Conservation (phyloP, 2,888 invertebrate genomes). For the Danaus chrysippus region DNA sequence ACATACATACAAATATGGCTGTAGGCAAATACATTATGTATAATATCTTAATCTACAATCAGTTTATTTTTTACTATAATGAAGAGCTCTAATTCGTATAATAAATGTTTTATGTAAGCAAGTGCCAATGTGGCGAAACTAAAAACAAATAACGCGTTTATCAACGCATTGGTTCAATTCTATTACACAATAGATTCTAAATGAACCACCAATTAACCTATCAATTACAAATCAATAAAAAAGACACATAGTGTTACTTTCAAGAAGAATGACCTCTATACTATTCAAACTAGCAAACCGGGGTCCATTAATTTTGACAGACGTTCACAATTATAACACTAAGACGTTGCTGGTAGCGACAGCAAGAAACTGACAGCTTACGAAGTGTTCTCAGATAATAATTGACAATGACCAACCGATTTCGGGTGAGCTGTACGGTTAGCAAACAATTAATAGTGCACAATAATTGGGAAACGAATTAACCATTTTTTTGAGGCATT, state of each 20-base stretch:
- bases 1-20: too few species aligned
- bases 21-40: too few species aligned
- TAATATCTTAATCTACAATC: too few species aligned
- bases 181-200: slow-evolving; percentile 5
- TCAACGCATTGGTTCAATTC: slow-evolving; percentile 4
- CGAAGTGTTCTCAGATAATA: slow-evolving; percentile 32
- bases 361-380: slow-evolving; percentile 33
- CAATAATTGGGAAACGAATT: slow-evolving; percentile 10
- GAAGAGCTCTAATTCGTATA: too few species aligned
- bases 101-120: not conserved
- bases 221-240: slow-evolving; percentile 32
- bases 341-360: slow-evolving; percentile 31
- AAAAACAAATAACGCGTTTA: not conserved
- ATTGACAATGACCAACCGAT: slow-evolving; percentile 36
- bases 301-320: slow-evolving; percentile 43
- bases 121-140: not conserved
- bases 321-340: slow-evolving; percentile 34
- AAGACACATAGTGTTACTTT: slow-evolving; percentile 28
- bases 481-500: not conserved
- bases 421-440: slow-evolving; percentile 26
- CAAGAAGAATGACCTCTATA: slow-evolving; percentile 26
- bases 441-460: slow-evolving; percentile 3
- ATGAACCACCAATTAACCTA: slow-evolving; percentile 16
- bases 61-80: too few species aligned
- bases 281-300: slow-evolving; percentile 30